Percentiles rank a stretch among this genome's conserved stretches.
Conservation (phyloP, 1,140 invertebrate species). For the Popillia japonica region DNA sequence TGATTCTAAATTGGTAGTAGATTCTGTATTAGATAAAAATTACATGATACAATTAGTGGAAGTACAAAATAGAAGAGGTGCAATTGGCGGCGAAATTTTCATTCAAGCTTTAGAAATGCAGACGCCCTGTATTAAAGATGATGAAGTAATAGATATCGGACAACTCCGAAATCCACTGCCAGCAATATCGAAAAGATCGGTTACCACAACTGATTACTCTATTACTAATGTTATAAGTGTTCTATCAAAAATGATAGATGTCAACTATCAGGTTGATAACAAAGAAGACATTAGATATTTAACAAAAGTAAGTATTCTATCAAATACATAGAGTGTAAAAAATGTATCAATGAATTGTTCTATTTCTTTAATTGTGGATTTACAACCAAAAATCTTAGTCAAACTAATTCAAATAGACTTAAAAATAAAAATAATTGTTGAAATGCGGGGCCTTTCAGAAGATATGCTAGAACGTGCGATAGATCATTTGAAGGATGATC, state of each 20-base stretch:
- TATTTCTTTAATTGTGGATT: too few relatives aligned
- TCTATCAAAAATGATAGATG: slow-evolving; percentile 5
- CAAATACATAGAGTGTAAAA: too few relatives aligned
- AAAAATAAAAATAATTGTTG: too few relatives aligned
- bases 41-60: slow-evolving; percentile 93
- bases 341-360: too few relatives aligned
- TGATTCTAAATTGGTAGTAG: slow-evolving; percentile 72
- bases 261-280: slow-evolving; percentile 34
- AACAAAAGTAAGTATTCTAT: slow-evolving; percentile 2
- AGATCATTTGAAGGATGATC: too few relatives aligned
- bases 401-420: too few relatives aligned
- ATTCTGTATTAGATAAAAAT: slow-evolving; percentile 82
- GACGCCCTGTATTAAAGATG: slow-evolving; percentile 59
- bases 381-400: too few relatives aligned
- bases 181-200: slow-evolving; percentile 24
- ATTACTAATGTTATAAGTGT: neutral
- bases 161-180: slow-evolving; percentile 48
- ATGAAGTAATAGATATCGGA: slow-evolving; percentile 49
- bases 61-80: slow-evolving; percentile 87
- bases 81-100: slow-evolving; percentile 81
- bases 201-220: neutral
- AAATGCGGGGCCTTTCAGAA: too few relatives aligned
- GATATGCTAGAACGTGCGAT: too few relatives aligned
- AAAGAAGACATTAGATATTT: slow-evolving; percentile 42
- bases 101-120: slow-evolving; percentile 71